These are phyloP conservation scores for Falco naumanni DNA, from an alignment of 2,797 vertebrate species.

Conservation along the genomic window DNA sequence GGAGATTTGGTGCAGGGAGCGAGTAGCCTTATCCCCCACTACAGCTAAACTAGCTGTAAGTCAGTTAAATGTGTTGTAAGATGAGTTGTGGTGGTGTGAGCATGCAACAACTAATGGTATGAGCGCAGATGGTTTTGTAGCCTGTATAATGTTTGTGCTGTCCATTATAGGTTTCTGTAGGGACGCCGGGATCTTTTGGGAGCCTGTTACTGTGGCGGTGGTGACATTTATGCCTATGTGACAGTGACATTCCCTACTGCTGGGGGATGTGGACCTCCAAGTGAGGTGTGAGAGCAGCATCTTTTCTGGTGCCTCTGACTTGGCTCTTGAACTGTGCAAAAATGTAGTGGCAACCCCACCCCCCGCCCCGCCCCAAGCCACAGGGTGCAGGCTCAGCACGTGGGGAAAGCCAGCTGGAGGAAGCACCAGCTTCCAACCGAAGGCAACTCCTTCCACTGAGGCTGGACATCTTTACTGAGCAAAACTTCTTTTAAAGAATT, in stretches of 20 bases:
- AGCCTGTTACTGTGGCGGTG: background rate
- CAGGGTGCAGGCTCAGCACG: fast-evolving
- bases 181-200: fast-evolving
- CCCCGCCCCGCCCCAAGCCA: background rate
- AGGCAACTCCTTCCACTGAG: background rate
- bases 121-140: background rate
- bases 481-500: background rate
- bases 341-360: background rate
- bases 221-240: too few relatives aligned
- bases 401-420: background rate
- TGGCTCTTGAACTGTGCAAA: background rate
- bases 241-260: too few relatives aligned
- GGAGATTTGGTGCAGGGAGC: background rate
- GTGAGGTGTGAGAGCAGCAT: fast-evolving
- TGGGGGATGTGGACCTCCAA: background rate
- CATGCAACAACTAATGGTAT: fast-evolving
- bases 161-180: background rate
- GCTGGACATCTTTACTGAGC: background rate
- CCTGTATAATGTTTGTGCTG: background rate
- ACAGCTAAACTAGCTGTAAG: background rate
- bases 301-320: background rate
- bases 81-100: background rate
- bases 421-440: background rate
- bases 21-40: background rate
- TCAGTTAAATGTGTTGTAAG: background rate